These are phyloP conservation scores for Drosophila serrata DNA, from an alignment of 1,140 invertebrate genomes.

Conservation along the genomic window DNA sequence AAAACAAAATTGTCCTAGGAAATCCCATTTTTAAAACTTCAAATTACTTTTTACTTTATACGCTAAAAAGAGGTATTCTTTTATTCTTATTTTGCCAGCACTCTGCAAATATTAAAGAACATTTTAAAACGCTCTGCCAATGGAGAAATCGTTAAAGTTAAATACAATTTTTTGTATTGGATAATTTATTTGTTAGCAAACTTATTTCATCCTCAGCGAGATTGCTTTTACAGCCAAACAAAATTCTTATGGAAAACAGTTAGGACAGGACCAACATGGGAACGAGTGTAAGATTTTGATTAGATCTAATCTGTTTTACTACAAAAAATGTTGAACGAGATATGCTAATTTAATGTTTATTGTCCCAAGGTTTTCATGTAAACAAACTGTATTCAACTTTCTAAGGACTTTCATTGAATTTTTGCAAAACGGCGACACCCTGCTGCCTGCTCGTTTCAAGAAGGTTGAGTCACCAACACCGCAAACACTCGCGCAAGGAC, in stretches of 20 bases:
- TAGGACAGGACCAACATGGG: background rate
- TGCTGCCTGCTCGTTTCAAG: too few species aligned
- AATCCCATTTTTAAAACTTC: background rate
- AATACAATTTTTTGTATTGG: background rate
- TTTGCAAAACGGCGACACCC: slow-evolving; percentile 4
- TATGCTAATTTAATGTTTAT: slow-evolving; percentile 19
- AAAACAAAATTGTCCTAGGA: background rate
- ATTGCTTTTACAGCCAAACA: background rate
- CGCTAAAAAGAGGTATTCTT: background rate
- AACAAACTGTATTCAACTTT: slow-evolving; percentile 13
- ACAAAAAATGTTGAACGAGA: slow-evolving; percentile 9
- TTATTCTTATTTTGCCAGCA: background rate
- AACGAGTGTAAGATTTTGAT: slow-evolving; percentile 2
- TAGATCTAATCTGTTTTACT: slow-evolving; percentile 7
- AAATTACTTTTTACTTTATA: background rate
- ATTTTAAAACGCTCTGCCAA: background rate
- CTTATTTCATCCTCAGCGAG: background rate
- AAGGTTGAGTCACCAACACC: slow-evolving; percentile 3
- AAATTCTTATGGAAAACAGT: slow-evolving; percentile 3
- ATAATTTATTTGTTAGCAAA: slow-evolving; percentile 5
- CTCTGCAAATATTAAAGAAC: background rate
- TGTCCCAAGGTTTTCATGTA: slow-evolving; percentile 6
- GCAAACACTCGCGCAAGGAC: background rate
- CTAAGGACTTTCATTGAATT: slow-evolving; percentile 13
- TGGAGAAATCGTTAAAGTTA: background rate